Evolutionary conservation across 1,140 invertebrate genomes (phyloP).

Genomic region (Panagrolaimus sp.): DNA sequence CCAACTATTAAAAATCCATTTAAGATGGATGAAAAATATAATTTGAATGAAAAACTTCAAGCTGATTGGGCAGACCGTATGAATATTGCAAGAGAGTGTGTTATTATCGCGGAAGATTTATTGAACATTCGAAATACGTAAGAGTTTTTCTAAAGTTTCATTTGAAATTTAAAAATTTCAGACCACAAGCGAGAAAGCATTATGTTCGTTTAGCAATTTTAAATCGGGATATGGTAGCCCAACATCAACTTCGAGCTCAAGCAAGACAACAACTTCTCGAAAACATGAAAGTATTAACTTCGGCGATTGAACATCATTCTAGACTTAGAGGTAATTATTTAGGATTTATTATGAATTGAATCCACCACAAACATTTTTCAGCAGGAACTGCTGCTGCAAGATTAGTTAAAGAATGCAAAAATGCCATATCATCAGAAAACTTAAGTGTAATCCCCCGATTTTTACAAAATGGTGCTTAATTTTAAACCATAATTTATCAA

Average conservation of each 20-base stretch:
- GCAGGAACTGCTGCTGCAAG: neutral
- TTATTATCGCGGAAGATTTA: slow-evolving; percentile 43
- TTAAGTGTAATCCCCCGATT: neutral
- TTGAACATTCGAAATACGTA: slow-evolving; percentile 31
- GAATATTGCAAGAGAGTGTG: slow-evolving; percentile 43
- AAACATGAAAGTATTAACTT: neutral
- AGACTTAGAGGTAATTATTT: neutral
- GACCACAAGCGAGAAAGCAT: slow-evolving; percentile 31
- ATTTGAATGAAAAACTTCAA: slow-evolving; percentile 37
- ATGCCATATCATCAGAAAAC: neutral
- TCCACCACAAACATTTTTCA: neutral
- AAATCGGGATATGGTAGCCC: slow-evolving; percentile 33
- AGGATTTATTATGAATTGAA: too few relatives aligned
- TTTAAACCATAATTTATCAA: too few relatives aligned
- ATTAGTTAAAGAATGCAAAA: slow-evolving; percentile 11
- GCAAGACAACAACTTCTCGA: neutral
- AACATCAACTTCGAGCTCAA: neutral
- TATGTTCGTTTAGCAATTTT: slow-evolving; percentile 41
- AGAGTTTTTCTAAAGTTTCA: neutral
- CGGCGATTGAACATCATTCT: slow-evolving; percentile 6
- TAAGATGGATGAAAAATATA: slow-evolving; percentile 41
- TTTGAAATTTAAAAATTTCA: neutral
- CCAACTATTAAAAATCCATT: too few relatives aligned
- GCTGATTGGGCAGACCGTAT: slow-evolving; percentile 43
- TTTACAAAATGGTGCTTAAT: slow-evolving; percentile 9